Evolutionary conservation across 2,797 vertebrate species (phyloP).

Genomic region (Pachyuromys duprasi): DNA sequence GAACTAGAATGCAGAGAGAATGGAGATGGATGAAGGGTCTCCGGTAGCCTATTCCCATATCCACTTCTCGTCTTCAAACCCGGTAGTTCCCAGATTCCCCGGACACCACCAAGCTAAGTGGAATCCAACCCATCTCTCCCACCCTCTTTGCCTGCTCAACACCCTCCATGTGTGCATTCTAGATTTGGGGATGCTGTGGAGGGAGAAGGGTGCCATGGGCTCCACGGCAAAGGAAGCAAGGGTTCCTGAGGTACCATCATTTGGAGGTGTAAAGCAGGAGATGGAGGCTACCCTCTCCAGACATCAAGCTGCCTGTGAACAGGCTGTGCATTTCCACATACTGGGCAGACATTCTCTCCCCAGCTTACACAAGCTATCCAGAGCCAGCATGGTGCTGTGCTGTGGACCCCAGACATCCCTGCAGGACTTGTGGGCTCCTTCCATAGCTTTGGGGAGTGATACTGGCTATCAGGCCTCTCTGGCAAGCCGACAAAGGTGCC

Average conservation of each 20-base stretch:
- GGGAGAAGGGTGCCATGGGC: no score
- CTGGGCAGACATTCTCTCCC: neutral
- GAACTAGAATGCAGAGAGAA: constrained; percentile 83
- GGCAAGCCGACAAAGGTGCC: neutral
- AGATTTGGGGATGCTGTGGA: neutral
- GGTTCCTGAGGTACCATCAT: neutral
- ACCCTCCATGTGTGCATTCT: fast-evolving
- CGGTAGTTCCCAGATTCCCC: no score
- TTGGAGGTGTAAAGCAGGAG: neutral
- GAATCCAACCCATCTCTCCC: neutral
- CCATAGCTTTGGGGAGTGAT: no score
- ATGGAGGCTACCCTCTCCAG: fast-evolving
- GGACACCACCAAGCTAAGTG: neutral
- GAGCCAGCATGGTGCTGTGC: neutral
- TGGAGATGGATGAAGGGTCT: fast-evolving
- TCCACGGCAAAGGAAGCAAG: neutral
- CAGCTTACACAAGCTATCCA: neutral
- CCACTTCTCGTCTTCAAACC: neutral
- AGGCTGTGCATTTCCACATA: neutral
- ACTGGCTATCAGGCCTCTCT: neutral
- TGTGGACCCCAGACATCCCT: neutral
- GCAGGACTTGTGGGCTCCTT: neutral
- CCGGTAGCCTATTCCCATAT: fast-evolving
- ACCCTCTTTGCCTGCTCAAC: fast-evolving
- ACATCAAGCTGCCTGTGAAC: neutral